phyloP scores from a whole-genome alignment of 2,113 vertebrate species.

The Agelaius tricolor region DNA sequence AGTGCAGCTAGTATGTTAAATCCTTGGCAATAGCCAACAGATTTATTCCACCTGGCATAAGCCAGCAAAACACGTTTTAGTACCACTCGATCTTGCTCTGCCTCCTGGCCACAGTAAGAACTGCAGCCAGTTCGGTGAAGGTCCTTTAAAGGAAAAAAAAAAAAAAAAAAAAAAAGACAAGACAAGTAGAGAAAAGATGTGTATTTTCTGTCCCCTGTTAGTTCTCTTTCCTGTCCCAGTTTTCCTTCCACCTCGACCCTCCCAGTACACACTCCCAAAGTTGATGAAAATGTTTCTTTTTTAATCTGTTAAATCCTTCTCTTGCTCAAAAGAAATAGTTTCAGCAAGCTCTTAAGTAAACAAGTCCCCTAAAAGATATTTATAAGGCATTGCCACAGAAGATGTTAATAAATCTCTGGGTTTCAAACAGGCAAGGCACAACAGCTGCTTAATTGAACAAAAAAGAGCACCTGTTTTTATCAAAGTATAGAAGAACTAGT shows the following conservation, averaged over 20 bases:
- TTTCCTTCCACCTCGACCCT: background rate
- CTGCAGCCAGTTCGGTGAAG: constrained; percentile 89
- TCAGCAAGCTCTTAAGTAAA: background rate
- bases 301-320: background rate
- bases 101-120: constrained; percentile 90
- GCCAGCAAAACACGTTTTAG: constrained; percentile 86
- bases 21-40: constrained; percentile 89
- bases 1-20: constrained; percentile 90
- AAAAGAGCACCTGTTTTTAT: background rate
- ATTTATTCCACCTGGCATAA: constrained; percentile 90
- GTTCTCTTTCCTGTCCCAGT: background rate
- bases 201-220: background rate
- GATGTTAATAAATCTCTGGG: background rate
- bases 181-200: background rate
- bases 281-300: background rate
- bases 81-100: constrained; percentile 88
- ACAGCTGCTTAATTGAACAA: background rate
- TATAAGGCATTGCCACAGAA: background rate
- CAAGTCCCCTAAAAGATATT: background rate
- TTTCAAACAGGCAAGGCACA: background rate
- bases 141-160: constrained; percentile 68
- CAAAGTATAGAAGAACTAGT: background rate
- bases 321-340: background rate
- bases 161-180: background rate
- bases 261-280: background rate